These are phyloP conservation scores for Antigone vipio DNA, from an alignment of 2,113 vertebrate species.

Conservation along the genomic window DNA sequence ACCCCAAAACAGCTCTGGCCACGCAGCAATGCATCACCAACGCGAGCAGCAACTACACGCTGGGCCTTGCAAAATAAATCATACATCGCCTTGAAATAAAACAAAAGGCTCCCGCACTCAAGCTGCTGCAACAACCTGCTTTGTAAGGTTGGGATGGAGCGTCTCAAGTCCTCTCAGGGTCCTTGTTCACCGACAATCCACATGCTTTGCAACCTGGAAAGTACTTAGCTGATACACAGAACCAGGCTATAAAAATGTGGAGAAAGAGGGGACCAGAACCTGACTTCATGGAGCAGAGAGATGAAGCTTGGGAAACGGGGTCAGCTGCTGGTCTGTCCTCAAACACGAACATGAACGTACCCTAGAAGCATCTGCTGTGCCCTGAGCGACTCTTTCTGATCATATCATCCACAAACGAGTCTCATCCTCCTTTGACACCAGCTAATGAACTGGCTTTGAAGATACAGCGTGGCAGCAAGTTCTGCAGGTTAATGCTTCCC, in stretches of 20 bases:
- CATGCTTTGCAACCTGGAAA: background rate
- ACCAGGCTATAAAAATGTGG: background rate
- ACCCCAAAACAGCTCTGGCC: background rate
- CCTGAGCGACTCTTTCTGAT: background rate
- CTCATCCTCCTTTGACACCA: background rate
- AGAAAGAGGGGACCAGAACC: background rate
- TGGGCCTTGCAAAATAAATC: background rate
- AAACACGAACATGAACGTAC: background rate
- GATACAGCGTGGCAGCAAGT: background rate
- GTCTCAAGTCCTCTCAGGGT: background rate
- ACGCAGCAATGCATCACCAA: background rate
- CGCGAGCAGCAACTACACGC: background rate
- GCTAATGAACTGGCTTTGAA: slow-evolving; percentile 16
- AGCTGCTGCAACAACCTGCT: background rate
- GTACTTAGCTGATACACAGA: background rate
- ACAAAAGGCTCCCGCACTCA: background rate
- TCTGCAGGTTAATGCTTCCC: background rate
- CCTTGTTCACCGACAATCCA: background rate
- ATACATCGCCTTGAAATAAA: background rate
- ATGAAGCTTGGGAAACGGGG: background rate
- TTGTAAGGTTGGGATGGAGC: background rate
- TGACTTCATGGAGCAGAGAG: background rate
- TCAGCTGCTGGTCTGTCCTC: background rate
- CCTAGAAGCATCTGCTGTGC: background rate
- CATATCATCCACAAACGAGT: background rate